A percentile compares a stretch with the other conserved stretches of the same genome.
These are phyloP conservation scores for Phoenicopterus ruber DNA, from an alignment of 2,113 vertebrate genomes.

Conservation along the genomic window DNA sequence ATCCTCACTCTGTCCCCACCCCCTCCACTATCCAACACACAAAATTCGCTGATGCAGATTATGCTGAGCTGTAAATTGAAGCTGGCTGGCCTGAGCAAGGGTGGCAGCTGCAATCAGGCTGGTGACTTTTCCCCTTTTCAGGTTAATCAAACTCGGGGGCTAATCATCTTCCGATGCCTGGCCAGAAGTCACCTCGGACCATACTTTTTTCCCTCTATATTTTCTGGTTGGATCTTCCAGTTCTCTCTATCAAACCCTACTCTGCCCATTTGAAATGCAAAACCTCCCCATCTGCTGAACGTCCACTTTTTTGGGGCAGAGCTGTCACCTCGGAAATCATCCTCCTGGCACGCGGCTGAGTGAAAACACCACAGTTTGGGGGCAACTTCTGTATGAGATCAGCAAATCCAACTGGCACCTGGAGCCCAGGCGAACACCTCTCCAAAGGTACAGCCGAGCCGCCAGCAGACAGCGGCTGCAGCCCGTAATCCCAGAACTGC, in stretches of 20 bases:
- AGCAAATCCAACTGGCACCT: background rate
- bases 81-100: background rate
- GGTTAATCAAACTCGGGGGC: background rate
- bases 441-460: background rate
- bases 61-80: background rate
- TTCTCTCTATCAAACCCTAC: background rate
- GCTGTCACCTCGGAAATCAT: background rate
- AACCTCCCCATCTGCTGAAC: background rate
- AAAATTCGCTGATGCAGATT: background rate
- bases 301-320: background rate
- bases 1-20: background rate
- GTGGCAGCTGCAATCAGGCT: background rate
- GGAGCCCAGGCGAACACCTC: background rate
- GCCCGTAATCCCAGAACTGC: background rate
- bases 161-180: background rate
- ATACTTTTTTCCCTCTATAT: background rate
- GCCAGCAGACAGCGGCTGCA: background rate
- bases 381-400: background rate
- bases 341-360: accelerated
- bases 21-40: background rate
- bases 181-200: background rate
- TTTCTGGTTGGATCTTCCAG: background rate
- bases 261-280: background rate
- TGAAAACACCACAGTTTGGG: background rate
- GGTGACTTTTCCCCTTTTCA: background rate